Evolutionary conservation across 2,113 vertebrate species (phyloP).

Genomic region (Syrmaticus mikado): DNA sequence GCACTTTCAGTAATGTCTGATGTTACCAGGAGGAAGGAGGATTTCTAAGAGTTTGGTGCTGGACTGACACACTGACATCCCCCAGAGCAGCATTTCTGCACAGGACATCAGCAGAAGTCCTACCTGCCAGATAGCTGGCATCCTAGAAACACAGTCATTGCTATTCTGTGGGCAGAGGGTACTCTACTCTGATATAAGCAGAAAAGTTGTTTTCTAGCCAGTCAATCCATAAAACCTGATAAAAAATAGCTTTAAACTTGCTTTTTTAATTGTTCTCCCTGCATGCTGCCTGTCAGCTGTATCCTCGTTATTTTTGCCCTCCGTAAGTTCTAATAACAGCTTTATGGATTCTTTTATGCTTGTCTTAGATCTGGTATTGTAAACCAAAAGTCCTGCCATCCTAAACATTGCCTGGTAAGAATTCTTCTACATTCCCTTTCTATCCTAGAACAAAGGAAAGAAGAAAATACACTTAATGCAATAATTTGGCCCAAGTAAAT

Average conservation of each 20-base stretch:
- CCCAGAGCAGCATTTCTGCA: background rate
- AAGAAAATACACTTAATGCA: conserved; percentile 43
- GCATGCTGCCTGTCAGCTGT: background rate
- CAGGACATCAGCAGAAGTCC: background rate
- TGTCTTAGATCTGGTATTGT: conserved; percentile 9
- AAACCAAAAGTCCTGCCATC: conserved; percentile 47
- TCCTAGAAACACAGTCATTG: background rate
- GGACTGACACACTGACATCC: background rate
- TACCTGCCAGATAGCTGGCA: background rate
- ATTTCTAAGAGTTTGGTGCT: background rate
- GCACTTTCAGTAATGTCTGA: background rate
- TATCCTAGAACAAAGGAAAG: background rate
- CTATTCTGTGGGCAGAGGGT: background rate
- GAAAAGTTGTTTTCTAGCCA: background rate
- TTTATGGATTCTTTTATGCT: conserved; percentile 31
- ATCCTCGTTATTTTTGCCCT: conserved; percentile 21
- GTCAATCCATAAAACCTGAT: background rate
- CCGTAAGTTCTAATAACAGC: conserved; percentile 18
- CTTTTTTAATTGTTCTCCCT: background rate
- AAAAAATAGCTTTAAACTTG: conserved; percentile 29
- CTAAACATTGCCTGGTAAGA: conserved; percentile 39
- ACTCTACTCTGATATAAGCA: background rate
- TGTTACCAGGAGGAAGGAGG: background rate
- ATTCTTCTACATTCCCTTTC: background rate
- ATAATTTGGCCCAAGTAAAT: conserved; percentile 25